Base-by-base conservation (phyloP, 2,797 vertebrate genomes). In the Lophotriccus pileatus region DNA sequence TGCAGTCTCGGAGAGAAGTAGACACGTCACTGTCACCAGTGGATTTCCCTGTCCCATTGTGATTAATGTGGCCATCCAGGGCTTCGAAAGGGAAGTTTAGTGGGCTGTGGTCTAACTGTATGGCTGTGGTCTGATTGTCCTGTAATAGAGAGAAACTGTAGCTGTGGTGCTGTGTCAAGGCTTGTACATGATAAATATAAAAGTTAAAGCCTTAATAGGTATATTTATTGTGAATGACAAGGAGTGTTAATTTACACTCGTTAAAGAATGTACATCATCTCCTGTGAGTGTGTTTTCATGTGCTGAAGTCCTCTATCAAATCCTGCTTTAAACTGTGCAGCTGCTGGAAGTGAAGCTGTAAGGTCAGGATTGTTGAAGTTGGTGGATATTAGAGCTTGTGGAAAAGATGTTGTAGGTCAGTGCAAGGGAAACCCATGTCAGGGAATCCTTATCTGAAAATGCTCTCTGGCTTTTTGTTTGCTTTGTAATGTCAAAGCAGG, bases 401-500 rank as follows among this genome's bases (percentile, higher is more conserved):
- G 70, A 93, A 94, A 90, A 95, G 92, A 60, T 56, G 55, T 41
- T 87, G 75, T 84, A 95, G 90, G 93, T 96, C 91, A 93, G 59
- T 9, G 53, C 46, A 86, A 93, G 80, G 94, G 88, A 96, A 95
- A 70, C 78, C 23, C 44, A 9, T 95, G 93, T 93, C 88, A 87
- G 49, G 46, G 93, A 95, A 77, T 90, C 91, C 84, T 95, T 94
- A 96, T 95, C 96, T 95, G 78, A 97, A 92, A 95, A 89, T 34
- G 46, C 78, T 87, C 67, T 90, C 92, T 90, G 90, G 74, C 78
- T 89, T 94, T 91, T 79, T 94, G 86, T 94, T 96, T 97, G 87
- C 90, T 96, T 95, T 97, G 84, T 84, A 89, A 92, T 95, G 95
- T 96, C 95, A 96, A 52, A 87, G 87, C 50, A 89, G 84, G 90